These are phyloP conservation scores for Pelobates fuscus DNA, from an alignment of 2,113 vertebrate species.

Conservation along the genomic window DNA sequence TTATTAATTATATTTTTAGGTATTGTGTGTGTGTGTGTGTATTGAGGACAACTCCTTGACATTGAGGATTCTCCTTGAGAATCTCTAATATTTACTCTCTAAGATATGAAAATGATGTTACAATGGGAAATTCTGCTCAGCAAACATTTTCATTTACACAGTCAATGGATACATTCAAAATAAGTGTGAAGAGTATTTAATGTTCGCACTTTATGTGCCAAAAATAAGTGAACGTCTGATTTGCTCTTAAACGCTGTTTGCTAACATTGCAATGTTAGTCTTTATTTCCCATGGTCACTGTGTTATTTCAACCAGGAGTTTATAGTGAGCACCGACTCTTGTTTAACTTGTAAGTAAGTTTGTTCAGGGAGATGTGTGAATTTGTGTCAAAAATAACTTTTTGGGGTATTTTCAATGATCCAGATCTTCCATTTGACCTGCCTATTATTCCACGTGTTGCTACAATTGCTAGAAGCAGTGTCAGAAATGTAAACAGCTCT, in stretches of 20 bases:
- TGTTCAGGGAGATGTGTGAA: background rate
- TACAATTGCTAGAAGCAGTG: background rate
- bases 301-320: constrained; percentile 16
- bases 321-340: constrained; percentile 8
- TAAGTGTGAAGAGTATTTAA: constrained; percentile 14
- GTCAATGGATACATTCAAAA: constrained; percentile 30
- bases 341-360: constrained; percentile 35
- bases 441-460: background rate
- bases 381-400: background rate
- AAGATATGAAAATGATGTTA: constrained; percentile 18
- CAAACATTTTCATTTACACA: constrained; percentile 38
- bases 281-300: constrained; percentile 20
- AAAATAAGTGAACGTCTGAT: constrained; percentile 21
- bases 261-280: background rate
- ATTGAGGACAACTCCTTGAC: no score
- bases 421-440: background rate
- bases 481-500: background rate
- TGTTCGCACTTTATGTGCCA: constrained; percentile 13
- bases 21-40: no score
- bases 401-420: background rate
- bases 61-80: no score
- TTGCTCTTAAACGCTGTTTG: constrained; percentile 36
- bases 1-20: no score
- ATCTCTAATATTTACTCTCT: constrained; percentile 10
- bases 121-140: constrained; percentile 18